These are phyloP conservation scores for Chromis chromis DNA, from an alignment of 2,797 vertebrate genomes.

Conservation along the genomic window DNA sequence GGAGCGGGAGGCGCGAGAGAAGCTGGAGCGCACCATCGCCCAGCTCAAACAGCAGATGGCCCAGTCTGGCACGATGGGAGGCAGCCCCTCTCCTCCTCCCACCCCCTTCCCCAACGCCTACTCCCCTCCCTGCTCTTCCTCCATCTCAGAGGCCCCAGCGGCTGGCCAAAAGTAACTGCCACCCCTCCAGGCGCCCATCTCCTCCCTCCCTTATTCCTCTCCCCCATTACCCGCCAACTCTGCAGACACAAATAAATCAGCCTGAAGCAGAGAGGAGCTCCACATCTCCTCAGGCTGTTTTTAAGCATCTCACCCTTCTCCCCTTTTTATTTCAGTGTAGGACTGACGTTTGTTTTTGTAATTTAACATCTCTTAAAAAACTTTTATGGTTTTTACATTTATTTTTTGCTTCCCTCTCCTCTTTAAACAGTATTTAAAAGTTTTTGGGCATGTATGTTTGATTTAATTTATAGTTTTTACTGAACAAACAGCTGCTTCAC, in stretches of 20 bases:
- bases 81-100: slow-evolving; percentile 78
- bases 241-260: slow-evolving; percentile 67
- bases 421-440: slow-evolving; percentile 81
- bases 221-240: slow-evolving; percentile 60
- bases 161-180: slow-evolving; percentile 77
- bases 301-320: slow-evolving; percentile 16
- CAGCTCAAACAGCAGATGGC: slow-evolving; percentile 90
- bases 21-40: slow-evolving; percentile 92
- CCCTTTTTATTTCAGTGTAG: slow-evolving; percentile 64
- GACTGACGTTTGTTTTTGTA: slow-evolving; percentile 79
- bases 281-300: slow-evolving; percentile 53
- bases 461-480: slow-evolving; percentile 87
- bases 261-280: slow-evolving; percentile 62
- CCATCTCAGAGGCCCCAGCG: slow-evolving; percentile 71
- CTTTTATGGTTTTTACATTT: slow-evolving; percentile 68
- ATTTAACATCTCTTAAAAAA: slow-evolving; percentile 83
- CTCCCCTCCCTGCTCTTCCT: slow-evolving; percentile 71
- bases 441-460: slow-evolving; percentile 83
- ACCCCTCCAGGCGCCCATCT: slow-evolving; percentile 20
- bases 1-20: slow-evolving; percentile 93
- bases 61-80: slow-evolving; percentile 74
- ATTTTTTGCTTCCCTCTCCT: slow-evolving; percentile 43
- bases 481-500: slow-evolving; percentile 80
- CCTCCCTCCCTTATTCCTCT: slow-evolving; percentile 41
- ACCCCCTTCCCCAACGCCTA: slow-evolving; percentile 74